Evolutionary conservation across 2,888 invertebrate species (phyloP), one percentile per base, ranked within the genome.

Genomic region (Nephrocerus scutellatus): DNA sequence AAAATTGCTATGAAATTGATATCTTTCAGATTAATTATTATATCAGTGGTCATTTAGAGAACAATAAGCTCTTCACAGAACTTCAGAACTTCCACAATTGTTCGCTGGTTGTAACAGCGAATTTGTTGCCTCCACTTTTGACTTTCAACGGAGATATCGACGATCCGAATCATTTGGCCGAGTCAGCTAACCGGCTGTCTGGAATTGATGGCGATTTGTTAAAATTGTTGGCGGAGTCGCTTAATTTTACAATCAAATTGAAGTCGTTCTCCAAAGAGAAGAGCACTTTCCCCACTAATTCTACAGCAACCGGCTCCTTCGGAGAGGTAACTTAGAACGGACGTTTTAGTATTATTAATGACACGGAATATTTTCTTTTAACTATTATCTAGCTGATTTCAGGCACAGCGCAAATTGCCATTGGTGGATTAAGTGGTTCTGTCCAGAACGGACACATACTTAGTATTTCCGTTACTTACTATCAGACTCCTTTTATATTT

Each of bases 141-240:
- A 43, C 24, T 6, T 64, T 63, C 25, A 1, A 39, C 0, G 63
- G 66, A 0, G 46, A 65, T 29, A 9, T 4, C 0, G 23, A 24
- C 1, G 51, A 57, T 39, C 39, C 50, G 7, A 23, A 37, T 1
- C 43, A 41, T 4, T 44, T 54, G 6, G 36, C 43, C 5, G 39
- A 54, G 24, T n/a, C n/a, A n/a, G 40, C 16, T n/a, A 29, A 40
- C 12, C 55, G 54, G 0, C 42, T 62, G 1, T 37, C 31, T 0
- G 65, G 66, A 3, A 46, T 63, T 19, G 66, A 66, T 21, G 63
- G 60, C 0, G 52, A 54, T 5, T 35, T 63, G 6, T 41, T 66
- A 4, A 54, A 52, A 19, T 1, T 44, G 6, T 31, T 63, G 23
- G 49, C 62, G 4, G 36, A 29, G 6, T 30, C 44, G 0, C 25